Base-by-base conservation (phyloP, 2,888 invertebrate genomes). In the Pseudoips prasinana region DNA sequence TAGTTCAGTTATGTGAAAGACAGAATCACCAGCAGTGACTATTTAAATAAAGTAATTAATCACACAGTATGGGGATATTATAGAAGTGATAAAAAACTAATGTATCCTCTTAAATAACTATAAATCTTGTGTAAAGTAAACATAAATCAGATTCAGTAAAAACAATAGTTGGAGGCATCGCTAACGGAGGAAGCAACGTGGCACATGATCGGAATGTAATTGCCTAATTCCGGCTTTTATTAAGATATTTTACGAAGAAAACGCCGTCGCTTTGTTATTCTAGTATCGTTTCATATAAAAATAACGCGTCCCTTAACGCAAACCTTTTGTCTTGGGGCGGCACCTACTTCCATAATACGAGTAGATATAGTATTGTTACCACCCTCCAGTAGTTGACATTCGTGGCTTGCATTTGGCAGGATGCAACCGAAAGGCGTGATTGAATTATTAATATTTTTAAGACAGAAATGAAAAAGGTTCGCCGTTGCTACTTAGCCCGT, bases 171-270 rank as follows among this genome's bases (percentile, higher is more conserved):
- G 53, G 42, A 66, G 62, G 67, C 62, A 70, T 66, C 62, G 58
- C 64, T 66, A 67, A 70, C 68, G 67, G 66, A 82, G 84, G 85
- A 83, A 83, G 73, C 75, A 58, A 51, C 66, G 60, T 59, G 66
- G 72, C 42, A 62, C 86, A 81, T 85, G 87, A 82, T 80, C 80
- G 70, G 84, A 87, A 86, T 84, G 64, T 75, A 78, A 83, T 80
- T 67, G 63, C 62, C 62, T 72, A 64, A 79, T 83, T 80, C 75
- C 74, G 72, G 68, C 58, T 71, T 79, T 77, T 83, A 84, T 84
- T 77, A 82, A 83, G 83, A 83, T 77, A 84, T 86, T 72, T 82
- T 85, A 78, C 77, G 74, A 70, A 75, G 77, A 80, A 83, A 81
- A 62, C 20, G 54, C 61, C 54, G 64, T 58, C 45, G 57, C 64